phyloP scores from a whole-genome alignment of 1,140 invertebrate species.

The Calosoma granatense region DNA sequence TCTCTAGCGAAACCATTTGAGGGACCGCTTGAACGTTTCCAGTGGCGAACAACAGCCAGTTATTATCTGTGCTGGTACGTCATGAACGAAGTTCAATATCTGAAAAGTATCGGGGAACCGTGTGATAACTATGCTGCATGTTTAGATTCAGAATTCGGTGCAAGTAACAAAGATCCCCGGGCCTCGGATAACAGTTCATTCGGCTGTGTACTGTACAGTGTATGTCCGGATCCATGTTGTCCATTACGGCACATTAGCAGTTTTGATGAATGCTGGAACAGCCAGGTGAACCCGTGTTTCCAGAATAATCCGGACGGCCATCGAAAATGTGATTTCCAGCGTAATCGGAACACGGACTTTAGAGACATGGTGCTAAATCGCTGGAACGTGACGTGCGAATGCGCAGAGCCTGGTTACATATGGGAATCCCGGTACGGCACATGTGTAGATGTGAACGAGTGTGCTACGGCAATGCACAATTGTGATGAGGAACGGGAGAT shows the following conservation, averaged over 20 bases:
- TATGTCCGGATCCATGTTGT: constrained; percentile 55
- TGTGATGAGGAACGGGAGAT: constrained; percentile 37
- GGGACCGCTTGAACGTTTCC: constrained; percentile 43
- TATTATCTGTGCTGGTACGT: constrained; percentile 59
- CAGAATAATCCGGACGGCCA: constrained; percentile 26
- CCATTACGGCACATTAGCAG: constrained; percentile 38
- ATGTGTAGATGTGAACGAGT: constrained; percentile 56
- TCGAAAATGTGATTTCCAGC: constrained; percentile 36
- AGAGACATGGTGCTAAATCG: constrained; percentile 38
- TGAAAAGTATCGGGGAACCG: constrained; percentile 40
- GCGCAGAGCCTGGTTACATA: constrained; percentile 37
- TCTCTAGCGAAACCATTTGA: constrained; percentile 41
- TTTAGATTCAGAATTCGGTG: constrained; percentile 32
- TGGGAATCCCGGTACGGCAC: constrained; percentile 48
- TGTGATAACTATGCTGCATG: constrained; percentile 53
- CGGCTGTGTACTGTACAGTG: constrained; percentile 50
- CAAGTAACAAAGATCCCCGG: constrained; percentile 39
- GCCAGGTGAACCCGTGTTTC: constrained; percentile 37
- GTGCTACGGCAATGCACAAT: constrained; percentile 31
- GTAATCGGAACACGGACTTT: constrained; percentile 41
- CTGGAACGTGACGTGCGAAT: constrained; percentile 50
- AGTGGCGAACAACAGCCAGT: constrained; percentile 48
- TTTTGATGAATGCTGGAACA: constrained; percentile 32
- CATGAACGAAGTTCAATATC: constrained; percentile 40
- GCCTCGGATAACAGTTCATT: constrained; percentile 43